Evolutionary conservation across 2,888 invertebrate species (phyloP).

Genomic region (Dendrolimus houi): DNA sequence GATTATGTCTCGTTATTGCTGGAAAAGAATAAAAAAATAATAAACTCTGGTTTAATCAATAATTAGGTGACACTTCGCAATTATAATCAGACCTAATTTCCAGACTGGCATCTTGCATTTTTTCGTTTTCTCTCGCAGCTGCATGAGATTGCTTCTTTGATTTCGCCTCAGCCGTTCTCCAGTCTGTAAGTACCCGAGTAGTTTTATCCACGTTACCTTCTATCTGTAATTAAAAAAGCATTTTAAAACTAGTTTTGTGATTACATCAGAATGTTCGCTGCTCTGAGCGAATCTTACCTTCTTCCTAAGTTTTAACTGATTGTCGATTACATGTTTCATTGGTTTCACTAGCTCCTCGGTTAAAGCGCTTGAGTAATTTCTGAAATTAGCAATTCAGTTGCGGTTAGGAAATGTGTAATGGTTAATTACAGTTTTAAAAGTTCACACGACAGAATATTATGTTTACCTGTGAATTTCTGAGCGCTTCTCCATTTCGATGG

Average conservation of each 20-base stretch:
- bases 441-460: not conserved
- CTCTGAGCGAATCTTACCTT: constrained; percentile 55
- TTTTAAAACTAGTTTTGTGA: constrained; percentile 3
- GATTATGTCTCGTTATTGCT: no score
- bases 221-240: constrained; percentile 52
- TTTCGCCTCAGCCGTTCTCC: constrained; percentile 91
- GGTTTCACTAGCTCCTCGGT: constrained; percentile 94
- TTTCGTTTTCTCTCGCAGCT: constrained; percentile 93
- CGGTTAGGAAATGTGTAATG: constrained; percentile 1
- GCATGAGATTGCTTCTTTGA: constrained; percentile 92
- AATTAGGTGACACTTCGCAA: constrained; percentile 5
- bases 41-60: constrained; percentile 11
- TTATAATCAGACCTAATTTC: constrained; percentile 56
- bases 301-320: constrained; percentile 83
- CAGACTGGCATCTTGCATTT: constrained; percentile 85
- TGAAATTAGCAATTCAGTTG: constrained; percentile 40
- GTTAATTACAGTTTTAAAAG: not conserved
- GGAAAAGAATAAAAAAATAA: not conserved
- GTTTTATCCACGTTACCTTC: constrained; percentile 91
- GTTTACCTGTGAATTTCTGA: constrained; percentile 89
- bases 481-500: constrained; percentile 93
- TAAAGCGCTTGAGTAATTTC: constrained; percentile 86
- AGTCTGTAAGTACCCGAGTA: constrained; percentile 86
- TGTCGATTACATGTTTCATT: constrained; percentile 82
- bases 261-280: not conserved